Conservation (phyloP, 2,888 invertebrate species). For the Litoditis marina region DNA sequence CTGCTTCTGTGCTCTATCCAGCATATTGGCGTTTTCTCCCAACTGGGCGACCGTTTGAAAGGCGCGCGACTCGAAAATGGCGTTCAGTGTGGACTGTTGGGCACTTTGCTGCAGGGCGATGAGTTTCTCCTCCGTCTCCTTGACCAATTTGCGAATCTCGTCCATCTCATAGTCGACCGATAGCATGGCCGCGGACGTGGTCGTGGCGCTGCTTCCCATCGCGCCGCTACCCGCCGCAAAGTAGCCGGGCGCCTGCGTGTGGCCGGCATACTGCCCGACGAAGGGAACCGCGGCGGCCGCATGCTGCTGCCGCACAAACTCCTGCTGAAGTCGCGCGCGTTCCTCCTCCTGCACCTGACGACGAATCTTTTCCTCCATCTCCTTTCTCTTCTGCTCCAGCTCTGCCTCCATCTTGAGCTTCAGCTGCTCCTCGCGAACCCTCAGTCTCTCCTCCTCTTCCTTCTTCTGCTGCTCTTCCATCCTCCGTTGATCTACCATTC, state of each 20-base stretch:
- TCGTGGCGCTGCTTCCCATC: too few relatives aligned
- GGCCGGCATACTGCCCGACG: too few relatives aligned
- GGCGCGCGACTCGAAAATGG: neutral
- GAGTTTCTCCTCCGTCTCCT: slow-evolving; percentile 4
- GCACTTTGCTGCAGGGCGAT: neutral
- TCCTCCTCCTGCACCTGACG: slow-evolving; percentile 12
- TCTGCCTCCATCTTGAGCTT: slow-evolving; percentile 12
- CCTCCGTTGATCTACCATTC: neutral
- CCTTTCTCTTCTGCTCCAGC: slow-evolving; percentile 4
- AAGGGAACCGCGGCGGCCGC: too few relatives aligned
- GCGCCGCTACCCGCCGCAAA: too few relatives aligned
- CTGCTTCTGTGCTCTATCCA: neutral
- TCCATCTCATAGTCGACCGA: slow-evolving; percentile 9
- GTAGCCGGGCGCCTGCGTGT: too few relatives aligned
- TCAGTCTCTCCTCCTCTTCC: slow-evolving; percentile 7
- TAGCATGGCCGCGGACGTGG: too few relatives aligned
- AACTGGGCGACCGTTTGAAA: slow-evolving; percentile 1
- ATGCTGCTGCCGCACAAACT: too few relatives aligned
- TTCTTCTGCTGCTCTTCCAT: neutral
- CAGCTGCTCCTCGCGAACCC: slow-evolving; percentile 6
- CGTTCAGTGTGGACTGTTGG: neutral
- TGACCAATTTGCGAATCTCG: slow-evolving; percentile 5
- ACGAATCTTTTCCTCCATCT: slow-evolving; percentile 7
- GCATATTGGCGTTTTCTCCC: slow-evolving; percentile 3
- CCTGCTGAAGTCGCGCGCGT: too few relatives aligned